Percentiles rank a stretch among this genome's conserved stretches.
Conservation (phyloP, 2,888 invertebrate species). For the Branchinecta sandiegonensis region DNA sequence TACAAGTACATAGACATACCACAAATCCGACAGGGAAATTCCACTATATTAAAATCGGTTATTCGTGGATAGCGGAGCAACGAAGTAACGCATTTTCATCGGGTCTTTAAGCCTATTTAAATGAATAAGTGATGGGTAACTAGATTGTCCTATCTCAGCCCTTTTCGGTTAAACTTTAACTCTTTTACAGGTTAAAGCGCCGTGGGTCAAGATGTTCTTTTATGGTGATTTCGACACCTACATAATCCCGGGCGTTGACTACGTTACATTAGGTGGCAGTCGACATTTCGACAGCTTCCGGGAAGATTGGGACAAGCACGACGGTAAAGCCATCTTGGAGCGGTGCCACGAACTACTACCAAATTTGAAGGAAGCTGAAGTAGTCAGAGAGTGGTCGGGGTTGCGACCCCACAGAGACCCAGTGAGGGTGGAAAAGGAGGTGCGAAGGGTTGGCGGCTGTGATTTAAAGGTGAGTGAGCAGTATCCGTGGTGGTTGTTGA, state of each 20-base stretch:
- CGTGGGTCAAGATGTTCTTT: conserved; percentile 77
- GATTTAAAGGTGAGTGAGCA: not conserved
- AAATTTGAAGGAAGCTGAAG: conserved; percentile 39
- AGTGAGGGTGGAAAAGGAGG: conserved; percentile 36
- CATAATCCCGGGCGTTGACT: conserved; percentile 55
- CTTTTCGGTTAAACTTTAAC: no score
- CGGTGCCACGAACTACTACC: conserved; percentile 63
- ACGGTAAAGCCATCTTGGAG: conserved; percentile 58
- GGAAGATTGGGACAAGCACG: conserved; percentile 48
- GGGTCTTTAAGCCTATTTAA: no score
- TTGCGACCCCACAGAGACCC: conserved; percentile 59
- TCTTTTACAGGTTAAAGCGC: conserved; percentile 49
- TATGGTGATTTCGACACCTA: conserved; percentile 76
- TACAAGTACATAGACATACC: no score
- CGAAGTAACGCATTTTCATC: no score
- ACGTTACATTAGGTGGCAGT: conserved; percentile 68
- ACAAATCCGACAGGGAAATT: no score
- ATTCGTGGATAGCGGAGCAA: no score
- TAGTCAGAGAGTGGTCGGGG: conserved; percentile 62
- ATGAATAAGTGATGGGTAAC: no score
- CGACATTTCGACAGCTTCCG: conserved; percentile 67
- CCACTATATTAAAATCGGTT: no score
- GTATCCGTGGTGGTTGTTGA: not conserved
- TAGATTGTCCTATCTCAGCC: no score
- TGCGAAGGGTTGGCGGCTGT: conserved; percentile 23